A percentile compares a stretch with the other conserved stretches of the same genome.
Evolutionary conservation across 1,140 invertebrate species (phyloP).

Genomic region (Manduca sexta): DNA sequence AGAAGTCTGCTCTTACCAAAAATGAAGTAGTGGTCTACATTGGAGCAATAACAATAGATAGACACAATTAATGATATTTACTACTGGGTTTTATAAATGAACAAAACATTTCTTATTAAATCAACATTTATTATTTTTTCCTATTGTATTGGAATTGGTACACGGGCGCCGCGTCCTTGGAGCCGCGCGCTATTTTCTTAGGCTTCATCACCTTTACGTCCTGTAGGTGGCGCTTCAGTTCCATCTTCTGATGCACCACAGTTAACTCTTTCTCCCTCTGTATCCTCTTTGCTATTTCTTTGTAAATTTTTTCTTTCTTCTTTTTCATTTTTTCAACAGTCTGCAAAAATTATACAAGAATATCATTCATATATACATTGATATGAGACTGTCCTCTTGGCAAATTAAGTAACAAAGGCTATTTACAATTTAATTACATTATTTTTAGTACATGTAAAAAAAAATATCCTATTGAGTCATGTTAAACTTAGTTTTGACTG

Average conservation of each 20-base stretch:
- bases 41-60: too few species aligned
- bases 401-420: too few species aligned
- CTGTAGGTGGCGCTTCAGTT: slow-evolving; percentile 83
- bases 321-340: slow-evolving; percentile 74
- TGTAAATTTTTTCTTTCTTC: slow-evolving; percentile 80
- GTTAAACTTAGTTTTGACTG: too few species aligned
- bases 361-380: background rate
- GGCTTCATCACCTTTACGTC: slow-evolving; percentile 78
- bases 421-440: too few species aligned
- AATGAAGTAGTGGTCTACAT: too few species aligned
- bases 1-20: too few species aligned
- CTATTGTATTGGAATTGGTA: slow-evolving; percentile 91
- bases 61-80: too few species aligned
- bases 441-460: too few species aligned
- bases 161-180: slow-evolving; percentile 82
- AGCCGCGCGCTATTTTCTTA: slow-evolving; percentile 78
- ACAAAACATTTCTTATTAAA: background rate
- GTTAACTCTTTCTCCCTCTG: slow-evolving; percentile 86
- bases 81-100: too few species aligned
- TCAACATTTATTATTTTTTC: slow-evolving; percentile 76
- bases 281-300: slow-evolving; percentile 86
- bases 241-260: slow-evolving; percentile 88
- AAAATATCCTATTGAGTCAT: too few species aligned
- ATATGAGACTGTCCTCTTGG: too few species aligned
- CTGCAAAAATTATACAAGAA: slow-evolving; percentile 15